Percentiles rank a stretch among this genome's conserved stretches.
phyloP scores from a whole-genome alignment of 35 echinoderm and acorn worm species.

The Amphiura filiformis region DNA sequence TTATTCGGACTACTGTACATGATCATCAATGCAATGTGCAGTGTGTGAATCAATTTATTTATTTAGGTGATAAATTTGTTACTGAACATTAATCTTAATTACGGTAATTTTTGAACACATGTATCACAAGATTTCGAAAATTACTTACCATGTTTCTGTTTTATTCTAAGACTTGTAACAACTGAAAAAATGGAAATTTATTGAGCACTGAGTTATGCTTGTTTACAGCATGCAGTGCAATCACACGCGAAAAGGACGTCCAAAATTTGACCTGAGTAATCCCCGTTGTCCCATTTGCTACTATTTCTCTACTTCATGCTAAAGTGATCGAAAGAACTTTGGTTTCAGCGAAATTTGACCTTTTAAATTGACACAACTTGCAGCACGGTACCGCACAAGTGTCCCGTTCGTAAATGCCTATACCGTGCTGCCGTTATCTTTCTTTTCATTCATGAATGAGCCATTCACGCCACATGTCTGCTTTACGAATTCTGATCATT shows the following conservation, averaged over 20 bases:
- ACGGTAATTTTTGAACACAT: too few relatives aligned
- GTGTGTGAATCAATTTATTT: too few relatives aligned
- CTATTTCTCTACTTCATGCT: too few relatives aligned
- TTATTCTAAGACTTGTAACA: not conserved
- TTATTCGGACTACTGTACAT: too few relatives aligned
- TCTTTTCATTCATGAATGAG: not conserved
- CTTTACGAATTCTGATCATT: not conserved
- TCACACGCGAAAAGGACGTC: not conserved
- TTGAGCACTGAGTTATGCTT: not conserved
- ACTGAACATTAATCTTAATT: too few relatives aligned
- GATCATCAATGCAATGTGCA: too few relatives aligned
- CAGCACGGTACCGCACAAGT: not conserved
- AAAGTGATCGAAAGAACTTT: not conserved
- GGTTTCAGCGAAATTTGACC: too few relatives aligned
- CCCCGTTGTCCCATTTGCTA: not conserved
- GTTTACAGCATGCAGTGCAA: not conserved
- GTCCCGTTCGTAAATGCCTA: too few relatives aligned
- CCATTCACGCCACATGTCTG: not conserved
- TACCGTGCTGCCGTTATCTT: not conserved
- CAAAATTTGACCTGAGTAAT: not conserved
- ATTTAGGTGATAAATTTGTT: too few relatives aligned
- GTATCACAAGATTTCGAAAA: too few relatives aligned
- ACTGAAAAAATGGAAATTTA: not conserved
- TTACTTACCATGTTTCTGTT: not conserved
- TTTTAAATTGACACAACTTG: not conserved